A percentile compares a stretch with the other conserved stretches of the same genome.
These are phyloP conservation scores for Chrysomela aeneicollis DNA, from an alignment of 2,888 invertebrate genomes.

Conservation along the genomic window DNA sequence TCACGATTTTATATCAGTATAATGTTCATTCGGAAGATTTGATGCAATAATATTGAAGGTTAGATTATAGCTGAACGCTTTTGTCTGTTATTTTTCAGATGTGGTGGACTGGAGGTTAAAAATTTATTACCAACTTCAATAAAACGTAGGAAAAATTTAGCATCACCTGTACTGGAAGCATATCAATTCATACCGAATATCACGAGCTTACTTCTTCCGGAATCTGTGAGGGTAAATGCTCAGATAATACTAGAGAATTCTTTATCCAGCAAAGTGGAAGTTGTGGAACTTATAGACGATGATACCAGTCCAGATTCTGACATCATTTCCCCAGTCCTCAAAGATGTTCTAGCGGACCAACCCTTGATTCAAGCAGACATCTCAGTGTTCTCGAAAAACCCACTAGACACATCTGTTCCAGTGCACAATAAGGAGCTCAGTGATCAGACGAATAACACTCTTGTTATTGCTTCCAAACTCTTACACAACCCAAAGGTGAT, in stretches of 20 bases:
- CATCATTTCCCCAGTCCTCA: slow-evolving; percentile 64
- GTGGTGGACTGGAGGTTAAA: slow-evolving; percentile 80
- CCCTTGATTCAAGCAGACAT: slow-evolving; percentile 76
- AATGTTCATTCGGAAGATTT: no score
- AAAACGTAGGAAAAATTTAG: slow-evolving; percentile 71
- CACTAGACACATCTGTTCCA: slow-evolving; percentile 63
- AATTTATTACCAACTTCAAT: slow-evolving; percentile 82
- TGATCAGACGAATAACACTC: slow-evolving; percentile 47
- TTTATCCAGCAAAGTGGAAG: slow-evolving; percentile 63
- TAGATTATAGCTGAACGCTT: no score
- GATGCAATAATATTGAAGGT: no score
- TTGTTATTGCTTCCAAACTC: slow-evolving; percentile 57
- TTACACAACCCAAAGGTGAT: slow-evolving; percentile 58
- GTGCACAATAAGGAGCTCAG: slow-evolving; percentile 42
- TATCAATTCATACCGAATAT: slow-evolving; percentile 75
- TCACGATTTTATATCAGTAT: no score
- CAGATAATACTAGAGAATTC: slow-evolving; percentile 79
- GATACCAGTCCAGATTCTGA: slow-evolving; percentile 17
- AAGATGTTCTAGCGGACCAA: slow-evolving; percentile 70
- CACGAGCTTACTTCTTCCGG: slow-evolving; percentile 39
- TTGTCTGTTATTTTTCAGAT: slow-evolving; percentile 56
- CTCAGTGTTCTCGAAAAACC: slow-evolving; percentile 45
- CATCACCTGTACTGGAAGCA: slow-evolving; percentile 79
- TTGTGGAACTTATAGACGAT: slow-evolving; percentile 42
- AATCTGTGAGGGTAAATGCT: slow-evolving; percentile 67